phyloP scores from a whole-genome alignment of 2,888 invertebrate species.

The Copidosoma aretas region DNA sequence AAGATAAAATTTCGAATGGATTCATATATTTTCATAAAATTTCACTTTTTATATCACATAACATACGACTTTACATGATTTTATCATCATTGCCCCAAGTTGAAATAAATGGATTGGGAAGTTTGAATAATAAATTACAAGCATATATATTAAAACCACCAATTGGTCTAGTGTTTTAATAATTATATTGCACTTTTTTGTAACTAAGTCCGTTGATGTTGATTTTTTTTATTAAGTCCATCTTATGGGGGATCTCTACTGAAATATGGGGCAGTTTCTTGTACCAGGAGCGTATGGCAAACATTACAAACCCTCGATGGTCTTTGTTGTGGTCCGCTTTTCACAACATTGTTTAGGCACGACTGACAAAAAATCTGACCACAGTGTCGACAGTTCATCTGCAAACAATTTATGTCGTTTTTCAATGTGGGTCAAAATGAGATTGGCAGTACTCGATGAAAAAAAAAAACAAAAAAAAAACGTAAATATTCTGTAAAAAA shows the following conservation, averaged over 20 bases:
- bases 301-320: conserved; percentile 94
- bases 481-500: not conserved
- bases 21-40: conserved; percentile 24
- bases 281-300: conserved; percentile 95
- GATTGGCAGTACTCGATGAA: not conserved
- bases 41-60: conserved; percentile 10
- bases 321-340: conserved; percentile 83
- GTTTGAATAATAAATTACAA: conserved; percentile 29
- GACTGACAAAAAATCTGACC: conserved; percentile 92
- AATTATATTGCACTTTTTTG: conserved; percentile 37
- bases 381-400: conserved; percentile 93
- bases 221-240: conserved; percentile 9
- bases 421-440: conserved; percentile 2
- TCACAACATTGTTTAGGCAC: conserved; percentile 83
- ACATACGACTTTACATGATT: conserved; percentile 22
- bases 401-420: conserved; percentile 41
- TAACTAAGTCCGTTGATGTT: conserved; percentile 22
- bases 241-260: conserved; percentile 78
- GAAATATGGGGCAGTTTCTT: conserved; percentile 89
- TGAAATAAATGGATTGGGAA: conserved; percentile 17
- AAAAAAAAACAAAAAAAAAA: not conserved
- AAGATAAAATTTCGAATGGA: conserved; percentile 11
- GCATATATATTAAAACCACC: conserved; percentile 12
- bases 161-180: conserved; percentile 19
- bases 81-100: conserved; percentile 10